Percentiles rank a stretch among this genome's conserved stretches.
Evolutionary conservation across 2,113 vertebrate species (phyloP).

Genomic region (Gymnobelideus leadbeateri): DNA sequence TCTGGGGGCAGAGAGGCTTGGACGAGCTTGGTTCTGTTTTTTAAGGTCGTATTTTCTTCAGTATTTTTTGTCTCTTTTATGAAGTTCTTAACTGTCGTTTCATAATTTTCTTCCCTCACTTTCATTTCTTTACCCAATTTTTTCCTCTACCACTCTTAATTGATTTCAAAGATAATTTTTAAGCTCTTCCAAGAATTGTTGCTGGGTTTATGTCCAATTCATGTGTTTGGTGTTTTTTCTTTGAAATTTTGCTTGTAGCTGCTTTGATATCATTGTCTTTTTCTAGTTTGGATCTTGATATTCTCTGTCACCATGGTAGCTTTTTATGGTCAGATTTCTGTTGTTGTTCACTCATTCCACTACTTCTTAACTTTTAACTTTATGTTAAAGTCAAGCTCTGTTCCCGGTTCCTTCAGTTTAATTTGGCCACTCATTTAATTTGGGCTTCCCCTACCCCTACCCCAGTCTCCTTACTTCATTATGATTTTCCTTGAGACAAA

Average conservation of each 20-base stretch:
- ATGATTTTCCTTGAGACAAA: conserved; percentile 89
- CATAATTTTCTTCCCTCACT: too few relatives aligned
- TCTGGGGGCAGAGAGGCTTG: too few relatives aligned
- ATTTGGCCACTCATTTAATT: not conserved
- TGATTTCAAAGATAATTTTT: too few relatives aligned
- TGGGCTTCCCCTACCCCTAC: not conserved
- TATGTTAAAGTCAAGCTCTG: not conserved
- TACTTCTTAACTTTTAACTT: not conserved
- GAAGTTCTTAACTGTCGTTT: too few relatives aligned
- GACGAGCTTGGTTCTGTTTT: too few relatives aligned
- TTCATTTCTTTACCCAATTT: too few relatives aligned
- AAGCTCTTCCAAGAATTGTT: not conserved
- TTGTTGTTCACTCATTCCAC: not conserved
- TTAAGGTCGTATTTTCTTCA: too few relatives aligned
- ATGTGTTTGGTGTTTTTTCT: not conserved
- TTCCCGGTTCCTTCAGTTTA: not conserved
- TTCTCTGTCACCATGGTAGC: too few relatives aligned
- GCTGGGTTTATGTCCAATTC: not conserved
- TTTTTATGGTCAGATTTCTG: not conserved
- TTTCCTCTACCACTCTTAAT: too few relatives aligned
- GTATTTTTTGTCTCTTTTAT: too few relatives aligned
- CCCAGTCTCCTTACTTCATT: conserved; percentile 83
- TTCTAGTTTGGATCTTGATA: not conserved
- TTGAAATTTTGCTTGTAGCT: not conserved
- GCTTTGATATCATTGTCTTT: not conserved